phyloP scores from a whole-genome alignment of 2,797 vertebrate species.

The Fratercula arctica region DNA sequence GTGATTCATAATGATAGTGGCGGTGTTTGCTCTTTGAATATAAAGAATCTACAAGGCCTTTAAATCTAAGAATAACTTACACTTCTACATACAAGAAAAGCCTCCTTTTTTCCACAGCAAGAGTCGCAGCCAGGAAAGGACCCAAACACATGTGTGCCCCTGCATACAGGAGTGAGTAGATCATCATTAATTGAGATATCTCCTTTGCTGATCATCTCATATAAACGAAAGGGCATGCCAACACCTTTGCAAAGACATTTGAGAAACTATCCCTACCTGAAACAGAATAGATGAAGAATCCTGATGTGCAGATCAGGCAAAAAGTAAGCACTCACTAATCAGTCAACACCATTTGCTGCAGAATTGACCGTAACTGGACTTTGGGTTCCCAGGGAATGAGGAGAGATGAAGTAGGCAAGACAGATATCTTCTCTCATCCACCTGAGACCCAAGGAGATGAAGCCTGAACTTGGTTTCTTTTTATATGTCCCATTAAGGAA shows the following conservation, averaged over 20 bases:
- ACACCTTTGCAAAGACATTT: background rate
- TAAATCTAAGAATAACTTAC: slow-evolving; percentile 6
- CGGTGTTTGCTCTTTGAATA: slow-evolving; percentile 64
- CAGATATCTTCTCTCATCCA: rapidly evolving
- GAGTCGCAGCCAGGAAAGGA: background rate
- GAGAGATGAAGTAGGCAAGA: background rate
- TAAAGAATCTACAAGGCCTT: slow-evolving; percentile 55
- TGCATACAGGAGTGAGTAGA: background rate
- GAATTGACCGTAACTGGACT: background rate
- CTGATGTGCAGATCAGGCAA: background rate
- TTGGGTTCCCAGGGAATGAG: background rate
- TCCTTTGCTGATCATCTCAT: background rate
- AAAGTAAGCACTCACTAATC: background rate
- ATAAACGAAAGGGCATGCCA: background rate
- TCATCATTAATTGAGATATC: background rate
- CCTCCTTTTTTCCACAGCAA: background rate
- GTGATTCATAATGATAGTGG: slow-evolving; percentile 73
- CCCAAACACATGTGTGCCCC: background rate
- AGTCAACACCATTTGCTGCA: background rate
- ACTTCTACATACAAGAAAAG: background rate
- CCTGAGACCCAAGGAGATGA: background rate
- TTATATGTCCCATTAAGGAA: background rate
- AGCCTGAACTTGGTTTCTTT: background rate
- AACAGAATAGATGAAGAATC: background rate
- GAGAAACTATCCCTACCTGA: background rate